Evolutionary conservation across 2,113 vertebrate species (phyloP).

Genomic region (Paramisgurnus dabryanus): DNA sequence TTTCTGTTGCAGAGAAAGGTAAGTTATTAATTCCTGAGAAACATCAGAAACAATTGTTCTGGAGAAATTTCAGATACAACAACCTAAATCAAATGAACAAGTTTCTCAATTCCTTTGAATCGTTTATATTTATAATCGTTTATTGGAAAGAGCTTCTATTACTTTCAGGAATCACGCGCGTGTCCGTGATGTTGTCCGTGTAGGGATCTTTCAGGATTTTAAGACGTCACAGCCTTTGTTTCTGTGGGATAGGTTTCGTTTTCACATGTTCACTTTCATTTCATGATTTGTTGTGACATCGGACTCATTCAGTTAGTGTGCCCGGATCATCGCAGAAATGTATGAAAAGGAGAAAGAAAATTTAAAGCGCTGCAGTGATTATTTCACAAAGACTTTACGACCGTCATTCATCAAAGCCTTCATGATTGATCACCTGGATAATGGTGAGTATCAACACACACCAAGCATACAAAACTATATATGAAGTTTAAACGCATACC

Average conservation of each 20-base stretch:
- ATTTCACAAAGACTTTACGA: conserved; percentile 45
- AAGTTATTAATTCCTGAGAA: neutral
- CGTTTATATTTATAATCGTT: too few relatives aligned
- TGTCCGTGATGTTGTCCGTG: too few relatives aligned
- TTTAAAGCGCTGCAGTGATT: neutral
- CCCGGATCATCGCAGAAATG: conserved; percentile 25
- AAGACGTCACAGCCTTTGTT: too few relatives aligned
- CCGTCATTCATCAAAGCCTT: conserved; percentile 56
- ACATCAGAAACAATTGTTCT: too few relatives aligned
- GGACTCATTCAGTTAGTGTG: neutral
- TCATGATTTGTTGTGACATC: neutral
- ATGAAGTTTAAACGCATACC: too few relatives aligned
- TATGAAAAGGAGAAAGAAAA: conserved; percentile 49
- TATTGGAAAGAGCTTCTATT: too few relatives aligned
- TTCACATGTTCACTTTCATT: conserved; percentile 36
- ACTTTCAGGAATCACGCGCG: too few relatives aligned
- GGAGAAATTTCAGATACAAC: too few relatives aligned
- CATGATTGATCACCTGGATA: conserved; percentile 40
- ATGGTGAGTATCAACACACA: conserved; percentile 37
- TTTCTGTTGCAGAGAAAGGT: neutral
- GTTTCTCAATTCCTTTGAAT: too few relatives aligned
- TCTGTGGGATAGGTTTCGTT: neutral
- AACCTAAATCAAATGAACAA: too few relatives aligned
- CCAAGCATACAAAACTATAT: too few relatives aligned
- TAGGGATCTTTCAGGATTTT: too few relatives aligned